Evolutionary conservation across 2,797 vertebrate genomes (phyloP).

Genomic region (Silurus lanzhouensis): DNA sequence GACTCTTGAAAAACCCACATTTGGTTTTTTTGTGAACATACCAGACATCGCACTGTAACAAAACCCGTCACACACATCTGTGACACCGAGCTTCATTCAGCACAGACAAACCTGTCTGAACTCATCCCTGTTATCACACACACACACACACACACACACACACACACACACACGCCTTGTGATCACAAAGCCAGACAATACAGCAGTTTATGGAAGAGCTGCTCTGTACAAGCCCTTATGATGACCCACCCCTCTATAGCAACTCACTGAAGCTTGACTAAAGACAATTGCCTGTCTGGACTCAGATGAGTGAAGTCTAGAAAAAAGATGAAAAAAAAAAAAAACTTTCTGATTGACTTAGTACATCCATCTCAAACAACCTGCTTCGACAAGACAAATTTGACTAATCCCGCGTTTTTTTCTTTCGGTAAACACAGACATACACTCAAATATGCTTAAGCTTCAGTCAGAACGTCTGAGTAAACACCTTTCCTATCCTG

Average conservation of each 20-base stretch:
- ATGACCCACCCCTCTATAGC: constrained; percentile 31
- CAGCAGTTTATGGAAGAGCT: constrained; percentile 34
- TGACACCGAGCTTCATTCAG: constrained; percentile 9
- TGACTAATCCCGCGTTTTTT: neutral
- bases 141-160: neutral
- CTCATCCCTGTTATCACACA: constrained; percentile 44
- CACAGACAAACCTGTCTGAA: constrained; percentile 45
- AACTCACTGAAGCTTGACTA: constrained; percentile 36
- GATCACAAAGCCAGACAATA: constrained; percentile 44
- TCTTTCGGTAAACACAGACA: constrained; percentile 1
- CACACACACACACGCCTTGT: constrained; percentile 1
- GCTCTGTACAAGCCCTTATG: constrained; percentile 33
- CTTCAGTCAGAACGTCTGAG: neutral
- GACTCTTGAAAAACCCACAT: neutral
- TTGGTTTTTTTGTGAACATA: constrained; percentile 20
- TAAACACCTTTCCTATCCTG: neutral
- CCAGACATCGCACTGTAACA: constrained; percentile 12
- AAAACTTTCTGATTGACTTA: neutral
- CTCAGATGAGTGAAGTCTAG: neutral
- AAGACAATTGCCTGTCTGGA: constrained; percentile 22
- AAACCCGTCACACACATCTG: constrained; percentile 14
- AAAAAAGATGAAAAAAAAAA: neutral
- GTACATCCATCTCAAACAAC: neutral
- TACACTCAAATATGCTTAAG: neutral
- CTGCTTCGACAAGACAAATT: neutral